Base-by-base conservation (phyloP, 2,797 vertebrate genomes). In the Morelia viridis region DNA sequence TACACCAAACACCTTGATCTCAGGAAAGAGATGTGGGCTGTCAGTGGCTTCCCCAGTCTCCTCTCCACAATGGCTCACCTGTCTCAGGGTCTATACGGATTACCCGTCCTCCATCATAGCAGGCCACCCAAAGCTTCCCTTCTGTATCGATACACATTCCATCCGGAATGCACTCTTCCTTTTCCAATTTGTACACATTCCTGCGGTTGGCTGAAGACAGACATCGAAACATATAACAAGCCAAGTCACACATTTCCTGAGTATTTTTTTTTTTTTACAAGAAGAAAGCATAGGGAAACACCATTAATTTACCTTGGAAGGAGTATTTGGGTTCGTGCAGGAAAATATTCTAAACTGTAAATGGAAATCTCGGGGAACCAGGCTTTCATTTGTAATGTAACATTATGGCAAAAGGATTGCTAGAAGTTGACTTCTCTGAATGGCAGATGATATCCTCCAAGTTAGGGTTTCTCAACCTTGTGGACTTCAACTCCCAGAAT, bases 111-210 rank as follows among this genome's bases (percentile, higher is more conserved):
- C 98, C 98, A 19, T 97, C 96, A 31, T 98, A 99, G 96, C 99
- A 99, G 68, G 98, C 98, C 31, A 99, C 98, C 99, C 99, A 99
- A 46, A 99, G 98, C 92, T 97, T 98, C 64, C 98, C 98, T 41
- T 98, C 97, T 3, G 71, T 87, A 91, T 99, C 99, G 6, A 99
- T 96, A 13, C 98, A 98, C 98, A 99, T 98, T 64, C 99, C 99
- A 62, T 99, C 99, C 88, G 99, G 99, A 93, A 99, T 97, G 35
- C 97, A 98, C 76, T 99, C 99, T 86, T 98, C 98, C 90, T 98
- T 97, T 96, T 98, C 97, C 94, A 99, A 85, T 87, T 92, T 97
- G 94, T 99, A 99, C 86, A 99, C 94, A 86, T 94, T 96, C 92
- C 98, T 98, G 11, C 98, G 98, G 96, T 99, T 99, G 95, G 96